These are phyloP conservation scores for Hanleya hanleyi DNA, from an alignment of 2,888 invertebrate genomes.

Conservation along the genomic window DNA sequence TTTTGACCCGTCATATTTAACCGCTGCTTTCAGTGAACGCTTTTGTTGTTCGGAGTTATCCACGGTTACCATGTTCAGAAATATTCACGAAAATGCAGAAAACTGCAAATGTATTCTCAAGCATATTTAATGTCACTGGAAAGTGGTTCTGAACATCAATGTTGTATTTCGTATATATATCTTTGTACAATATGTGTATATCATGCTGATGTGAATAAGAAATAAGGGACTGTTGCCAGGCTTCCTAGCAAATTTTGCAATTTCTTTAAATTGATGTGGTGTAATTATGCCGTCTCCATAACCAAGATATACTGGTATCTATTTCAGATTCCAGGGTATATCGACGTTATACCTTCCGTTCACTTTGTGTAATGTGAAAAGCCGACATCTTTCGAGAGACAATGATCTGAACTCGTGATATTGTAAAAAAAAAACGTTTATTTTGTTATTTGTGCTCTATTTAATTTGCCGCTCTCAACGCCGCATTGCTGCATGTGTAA, in stretches of 20 bases:
- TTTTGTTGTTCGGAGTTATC: too few species aligned
- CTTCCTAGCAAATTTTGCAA: too few species aligned
- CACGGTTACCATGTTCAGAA: too few species aligned
- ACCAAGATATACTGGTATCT: neutral
- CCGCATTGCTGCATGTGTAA: conserved; percentile 5
- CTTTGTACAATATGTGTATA: conserved; percentile 10
- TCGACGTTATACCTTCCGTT: neutral
- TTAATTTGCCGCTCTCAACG: neutral
- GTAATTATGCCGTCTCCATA: too few species aligned
- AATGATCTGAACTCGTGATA: conserved; percentile 9
- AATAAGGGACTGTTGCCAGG: too few species aligned
- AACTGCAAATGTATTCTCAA: too few species aligned
- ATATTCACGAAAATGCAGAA: too few species aligned
- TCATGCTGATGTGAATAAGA: too few species aligned
- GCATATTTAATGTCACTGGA: conserved; percentile 2
- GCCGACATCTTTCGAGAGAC: conserved; percentile 11
- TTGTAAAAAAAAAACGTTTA: conserved; percentile 8
- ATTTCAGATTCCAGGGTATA: conserved; percentile 3
- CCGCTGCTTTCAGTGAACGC: too few species aligned
- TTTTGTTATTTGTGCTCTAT: conserved; percentile 6
- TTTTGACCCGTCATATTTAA: too few species aligned
- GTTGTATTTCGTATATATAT: conserved; percentile 9
- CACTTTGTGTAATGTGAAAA: conserved; percentile 9
- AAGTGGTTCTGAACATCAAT: neutral
- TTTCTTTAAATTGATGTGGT: too few species aligned